Conservation (phyloP, 1,140 invertebrate genomes). For the Cyrtorhinus lividipennis region DNA sequence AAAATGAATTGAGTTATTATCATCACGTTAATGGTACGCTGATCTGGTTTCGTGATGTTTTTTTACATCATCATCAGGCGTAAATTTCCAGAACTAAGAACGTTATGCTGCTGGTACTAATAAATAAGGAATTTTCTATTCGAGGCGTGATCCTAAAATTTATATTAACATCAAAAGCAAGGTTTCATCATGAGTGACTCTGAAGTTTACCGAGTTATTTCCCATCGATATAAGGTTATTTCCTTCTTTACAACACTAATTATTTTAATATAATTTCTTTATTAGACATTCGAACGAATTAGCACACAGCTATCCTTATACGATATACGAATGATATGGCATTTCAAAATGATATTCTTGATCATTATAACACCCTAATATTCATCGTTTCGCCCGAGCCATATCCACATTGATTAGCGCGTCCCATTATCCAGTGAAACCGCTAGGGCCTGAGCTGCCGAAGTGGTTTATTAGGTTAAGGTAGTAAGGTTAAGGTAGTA, state of each 20-base stretch:
- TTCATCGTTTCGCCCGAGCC: too few relatives aligned
- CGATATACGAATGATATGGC: not conserved
- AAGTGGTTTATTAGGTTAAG: too few relatives aligned
- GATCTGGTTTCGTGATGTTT: not conserved
- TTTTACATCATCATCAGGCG: not conserved
- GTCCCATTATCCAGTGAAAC: too few relatives aligned
- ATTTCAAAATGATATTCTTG: not conserved
- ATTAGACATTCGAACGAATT: not conserved
- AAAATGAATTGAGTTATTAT: not conserved
- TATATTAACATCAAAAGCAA: not conserved
- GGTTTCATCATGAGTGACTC: conserved; percentile 4
- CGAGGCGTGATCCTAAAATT: too few relatives aligned
- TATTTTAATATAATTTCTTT: too few relatives aligned
- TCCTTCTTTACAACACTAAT: too few relatives aligned
- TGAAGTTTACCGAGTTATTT: not conserved
- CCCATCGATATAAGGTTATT: too few relatives aligned
- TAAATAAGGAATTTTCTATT: too few relatives aligned
- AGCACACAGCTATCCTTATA: too few relatives aligned
- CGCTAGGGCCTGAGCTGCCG: too few relatives aligned
- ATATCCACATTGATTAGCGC: too few relatives aligned
- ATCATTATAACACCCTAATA: not conserved
- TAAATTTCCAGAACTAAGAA: not conserved
- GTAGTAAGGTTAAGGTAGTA: too few relatives aligned
- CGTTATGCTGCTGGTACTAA: not conserved
- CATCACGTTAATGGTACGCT: not conserved